These are phyloP conservation scores for Tapera naevia DNA, from an alignment of 2,797 vertebrate genomes.

Conservation along the genomic window DNA sequence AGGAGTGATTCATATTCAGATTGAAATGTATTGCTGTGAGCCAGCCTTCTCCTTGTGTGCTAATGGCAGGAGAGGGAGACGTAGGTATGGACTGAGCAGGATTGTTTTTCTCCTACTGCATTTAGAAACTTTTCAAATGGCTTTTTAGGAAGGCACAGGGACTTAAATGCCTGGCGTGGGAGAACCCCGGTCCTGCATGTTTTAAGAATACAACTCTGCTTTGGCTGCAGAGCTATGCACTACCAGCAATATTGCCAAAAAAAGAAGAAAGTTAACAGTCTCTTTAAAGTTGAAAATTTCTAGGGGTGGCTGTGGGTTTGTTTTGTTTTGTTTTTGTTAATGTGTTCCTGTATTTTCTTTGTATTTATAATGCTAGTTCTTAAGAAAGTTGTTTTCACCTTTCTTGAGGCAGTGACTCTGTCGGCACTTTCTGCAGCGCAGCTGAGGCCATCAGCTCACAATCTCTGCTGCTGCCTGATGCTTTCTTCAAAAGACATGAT, in stretches of 20 bases:
- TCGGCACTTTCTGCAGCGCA: not conserved
- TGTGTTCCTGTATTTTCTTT: not conserved
- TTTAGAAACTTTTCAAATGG: slow-evolving; percentile 37
- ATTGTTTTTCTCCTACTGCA: slow-evolving; percentile 6
- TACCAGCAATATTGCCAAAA: not conserved
- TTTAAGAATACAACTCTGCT: not conserved
- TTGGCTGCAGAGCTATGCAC: not conserved
- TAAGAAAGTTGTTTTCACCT: not conserved
- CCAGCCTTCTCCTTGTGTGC: not conserved
- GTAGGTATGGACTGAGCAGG: not conserved
- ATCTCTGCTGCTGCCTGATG: not conserved
- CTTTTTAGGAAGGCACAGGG: not conserved
- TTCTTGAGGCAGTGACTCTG: not conserved
- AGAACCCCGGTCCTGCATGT: not conserved
- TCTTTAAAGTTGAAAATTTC: not conserved
- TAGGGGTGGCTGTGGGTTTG: fast-evolving
- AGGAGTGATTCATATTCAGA: slow-evolving; percentile 55
- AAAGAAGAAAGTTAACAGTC: not conserved
- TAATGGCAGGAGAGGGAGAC: slow-evolving; percentile 37
- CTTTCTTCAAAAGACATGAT: not conserved
- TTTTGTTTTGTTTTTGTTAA: not conserved
- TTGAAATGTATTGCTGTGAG: slow-evolving; percentile 19
- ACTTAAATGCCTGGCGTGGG: not conserved
- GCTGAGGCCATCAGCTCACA: not conserved
- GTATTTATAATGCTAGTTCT: not conserved